A percentile compares a stretch with the other conserved stretches of the same genome.
phyloP scores from a whole-genome alignment of 2,113 vertebrate genomes.

The Cyanoderma ruficeps region DNA sequence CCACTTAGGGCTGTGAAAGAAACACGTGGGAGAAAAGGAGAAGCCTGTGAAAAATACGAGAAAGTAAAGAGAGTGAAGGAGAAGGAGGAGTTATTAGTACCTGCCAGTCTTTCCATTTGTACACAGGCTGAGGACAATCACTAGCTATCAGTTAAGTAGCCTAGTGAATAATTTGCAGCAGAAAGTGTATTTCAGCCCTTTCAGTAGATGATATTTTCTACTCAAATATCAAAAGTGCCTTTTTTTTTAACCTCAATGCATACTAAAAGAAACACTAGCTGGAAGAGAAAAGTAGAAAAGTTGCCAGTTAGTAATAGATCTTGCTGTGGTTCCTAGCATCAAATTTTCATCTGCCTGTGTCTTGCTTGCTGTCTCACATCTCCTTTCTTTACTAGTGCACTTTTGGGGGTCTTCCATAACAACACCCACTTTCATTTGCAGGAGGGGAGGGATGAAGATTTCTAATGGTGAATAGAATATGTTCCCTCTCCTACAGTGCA shows the following conservation, averaged over 20 bases:
- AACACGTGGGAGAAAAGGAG: background rate
- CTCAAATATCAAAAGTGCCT: background rate
- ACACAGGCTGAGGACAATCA: background rate
- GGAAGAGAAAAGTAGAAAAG: background rate
- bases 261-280: background rate
- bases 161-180: background rate
- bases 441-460: background rate
- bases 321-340: background rate
- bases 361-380: background rate
- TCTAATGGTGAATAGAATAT: background rate
- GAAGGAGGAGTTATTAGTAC: background rate
- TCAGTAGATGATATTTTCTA: background rate
- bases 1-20: background rate
- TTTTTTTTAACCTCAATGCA: accelerated
- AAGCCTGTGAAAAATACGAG: background rate
- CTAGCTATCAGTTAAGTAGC: background rate
- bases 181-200: background rate
- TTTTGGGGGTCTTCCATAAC: background rate
- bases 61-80: background rate
- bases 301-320: background rate
- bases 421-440: background rate
- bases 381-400: background rate
- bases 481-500: background rate
- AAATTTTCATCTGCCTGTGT: background rate
- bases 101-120: background rate